phyloP scores from a whole-genome alignment of 2,113 vertebrate genomes.

The Illadopsis cleaveri region DNA sequence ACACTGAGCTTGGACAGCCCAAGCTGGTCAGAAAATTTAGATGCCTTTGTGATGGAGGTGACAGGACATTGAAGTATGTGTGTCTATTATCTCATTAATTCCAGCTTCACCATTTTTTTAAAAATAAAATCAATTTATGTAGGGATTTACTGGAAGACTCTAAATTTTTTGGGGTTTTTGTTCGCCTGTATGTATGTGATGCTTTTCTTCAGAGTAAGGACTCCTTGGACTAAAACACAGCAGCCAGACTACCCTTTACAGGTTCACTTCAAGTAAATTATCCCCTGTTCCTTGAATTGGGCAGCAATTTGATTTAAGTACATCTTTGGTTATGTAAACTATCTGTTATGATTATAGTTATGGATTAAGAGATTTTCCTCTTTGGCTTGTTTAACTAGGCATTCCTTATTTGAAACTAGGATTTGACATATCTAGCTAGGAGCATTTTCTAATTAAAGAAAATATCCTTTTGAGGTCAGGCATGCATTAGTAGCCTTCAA shows the following conservation, averaged over 20 bases:
- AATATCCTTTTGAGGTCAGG: not conserved
- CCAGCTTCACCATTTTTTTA: not conserved
- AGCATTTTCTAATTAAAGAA: conserved; percentile 34
- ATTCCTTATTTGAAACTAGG: not conserved
- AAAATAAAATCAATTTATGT: not conserved
- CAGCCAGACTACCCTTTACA: not conserved
- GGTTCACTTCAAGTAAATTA: not conserved
- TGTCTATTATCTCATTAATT: not conserved
- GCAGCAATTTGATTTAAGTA: not conserved
- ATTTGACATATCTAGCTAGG: not conserved
- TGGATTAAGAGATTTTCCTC: conserved; percentile 22
- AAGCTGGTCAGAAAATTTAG: not conserved
- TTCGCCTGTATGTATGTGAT: not conserved
- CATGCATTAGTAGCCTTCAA: not conserved
- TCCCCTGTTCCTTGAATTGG: not conserved
- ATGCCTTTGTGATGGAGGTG: not conserved
- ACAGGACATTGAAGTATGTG: not conserved
- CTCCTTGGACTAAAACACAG: not conserved
- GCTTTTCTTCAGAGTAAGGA: not conserved
- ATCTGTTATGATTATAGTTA: not conserved
- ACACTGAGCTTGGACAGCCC: not conserved
- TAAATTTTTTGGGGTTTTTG: not conserved
- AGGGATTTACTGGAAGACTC: not conserved
- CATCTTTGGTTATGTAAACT: not conserved
- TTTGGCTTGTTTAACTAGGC: not conserved